A percentile compares a stretch with the other conserved stretches of the same genome.
Evolutionary conservation across 2,113 vertebrate species (phyloP).

Genomic region (Osmerus eperlanus): DNA sequence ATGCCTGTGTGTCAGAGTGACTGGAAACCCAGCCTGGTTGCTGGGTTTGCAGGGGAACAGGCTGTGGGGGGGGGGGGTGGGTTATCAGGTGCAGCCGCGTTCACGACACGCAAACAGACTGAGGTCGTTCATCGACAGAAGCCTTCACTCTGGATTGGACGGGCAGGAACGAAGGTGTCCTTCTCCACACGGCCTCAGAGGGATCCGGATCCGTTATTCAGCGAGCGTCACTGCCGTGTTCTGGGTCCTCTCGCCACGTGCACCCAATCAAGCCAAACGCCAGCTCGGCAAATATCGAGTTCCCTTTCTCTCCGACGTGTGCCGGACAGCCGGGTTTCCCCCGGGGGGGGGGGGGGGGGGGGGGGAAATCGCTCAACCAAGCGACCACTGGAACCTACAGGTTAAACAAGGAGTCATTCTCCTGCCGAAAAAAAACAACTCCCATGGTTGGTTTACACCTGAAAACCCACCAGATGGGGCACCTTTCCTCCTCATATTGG

Average conservation of each 20-base stretch:
- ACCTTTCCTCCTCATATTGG: slow-evolving; percentile 34
- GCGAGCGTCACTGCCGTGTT: neutral
- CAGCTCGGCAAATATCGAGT: neutral
- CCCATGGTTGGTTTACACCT: slow-evolving; percentile 46
- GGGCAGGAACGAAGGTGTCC: neutral
- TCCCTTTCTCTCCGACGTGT: neutral
- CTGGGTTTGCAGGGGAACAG: neutral
- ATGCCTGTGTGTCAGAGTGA: neutral
- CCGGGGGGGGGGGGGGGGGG: neutral
- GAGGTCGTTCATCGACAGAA: neutral
- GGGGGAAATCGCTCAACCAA: slow-evolving; percentile 7
- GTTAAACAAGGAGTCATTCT: slow-evolving; percentile 48
- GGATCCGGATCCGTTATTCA: neutral
- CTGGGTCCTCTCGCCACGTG: neutral
- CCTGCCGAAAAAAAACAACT: slow-evolving; percentile 22
- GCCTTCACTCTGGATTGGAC: too few species aligned
- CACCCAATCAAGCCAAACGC: neutral
- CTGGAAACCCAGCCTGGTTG: neutral
- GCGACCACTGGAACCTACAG: slow-evolving; percentile 4
- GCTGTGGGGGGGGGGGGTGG: neutral
- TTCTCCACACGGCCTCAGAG: neutral
- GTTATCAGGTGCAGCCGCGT: slow-evolving; percentile 9
- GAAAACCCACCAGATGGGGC: slow-evolving; percentile 36
- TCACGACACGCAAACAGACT: neutral
- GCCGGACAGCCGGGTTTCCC: slow-evolving; percentile 2